Percentiles rank a stretch among this genome's conserved stretches.
Evolutionary conservation across 2,113 vertebrate genomes (phyloP).

Genomic region (Budorcas taxicolor): DNA sequence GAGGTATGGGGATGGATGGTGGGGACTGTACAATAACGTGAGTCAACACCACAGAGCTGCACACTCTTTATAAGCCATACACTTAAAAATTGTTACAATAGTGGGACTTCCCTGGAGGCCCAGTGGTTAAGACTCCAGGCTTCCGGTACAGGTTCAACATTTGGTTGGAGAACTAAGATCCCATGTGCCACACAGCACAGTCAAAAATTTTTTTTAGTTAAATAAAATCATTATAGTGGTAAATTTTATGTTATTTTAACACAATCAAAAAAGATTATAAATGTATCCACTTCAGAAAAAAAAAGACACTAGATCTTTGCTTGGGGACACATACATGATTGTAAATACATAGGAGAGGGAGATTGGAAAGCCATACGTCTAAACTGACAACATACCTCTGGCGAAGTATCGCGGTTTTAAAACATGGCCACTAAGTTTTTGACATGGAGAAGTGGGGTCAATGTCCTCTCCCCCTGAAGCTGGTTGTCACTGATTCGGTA

Average conservation of each 20-base stretch:
- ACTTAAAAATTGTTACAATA: neutral
- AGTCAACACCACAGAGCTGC: too few species aligned
- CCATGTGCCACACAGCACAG: neutral
- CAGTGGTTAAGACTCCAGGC: neutral
- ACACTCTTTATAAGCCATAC: neutral
- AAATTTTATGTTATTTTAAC: neutral
- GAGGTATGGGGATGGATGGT: neutral
- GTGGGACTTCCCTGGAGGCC: neutral
- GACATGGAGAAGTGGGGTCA: neutral
- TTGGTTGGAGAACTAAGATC: neutral
- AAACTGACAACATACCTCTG: rapidly evolving
- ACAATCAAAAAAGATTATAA: neutral
- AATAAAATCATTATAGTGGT: neutral
- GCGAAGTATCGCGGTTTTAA: neutral
- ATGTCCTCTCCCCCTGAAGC: neutral
- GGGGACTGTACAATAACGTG: neutral
- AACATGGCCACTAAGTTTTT: neutral
- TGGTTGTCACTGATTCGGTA: neutral
- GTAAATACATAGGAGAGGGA: neutral
- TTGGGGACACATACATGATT: neutral
- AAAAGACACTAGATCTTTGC: neutral
- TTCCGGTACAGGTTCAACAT: rapidly evolving
- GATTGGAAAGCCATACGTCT: rapidly evolving
- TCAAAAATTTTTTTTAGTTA: neutral
- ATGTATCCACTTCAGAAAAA: neutral